phyloP scores from a whole-genome alignment of 1,140 invertebrate genomes.

The Odontomachus brunneus region DNA sequence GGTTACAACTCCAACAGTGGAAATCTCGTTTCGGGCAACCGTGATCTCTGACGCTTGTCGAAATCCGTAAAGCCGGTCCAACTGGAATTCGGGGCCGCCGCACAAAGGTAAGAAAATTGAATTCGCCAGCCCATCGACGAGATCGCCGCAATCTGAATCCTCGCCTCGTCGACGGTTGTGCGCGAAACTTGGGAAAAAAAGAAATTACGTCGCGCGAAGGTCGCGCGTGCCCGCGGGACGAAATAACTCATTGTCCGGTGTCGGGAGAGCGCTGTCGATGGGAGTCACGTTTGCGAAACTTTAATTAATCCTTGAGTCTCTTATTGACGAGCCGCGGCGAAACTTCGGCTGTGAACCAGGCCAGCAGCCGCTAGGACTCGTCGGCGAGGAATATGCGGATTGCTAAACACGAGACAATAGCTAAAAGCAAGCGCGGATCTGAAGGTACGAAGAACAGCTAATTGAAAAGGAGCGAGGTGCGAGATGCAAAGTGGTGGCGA shows the following conservation, averaged over 20 bases:
- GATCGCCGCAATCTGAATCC: constrained; percentile 35
- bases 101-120: constrained; percentile 60
- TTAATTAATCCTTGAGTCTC: constrained; percentile 78
- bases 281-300: constrained; percentile 75
- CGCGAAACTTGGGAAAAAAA: constrained; percentile 18
- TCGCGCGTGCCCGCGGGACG: background rate
- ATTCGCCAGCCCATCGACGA: constrained; percentile 34
- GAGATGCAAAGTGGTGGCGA: background rate
- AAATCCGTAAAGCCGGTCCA: constrained; percentile 59
- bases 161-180: constrained; percentile 9
- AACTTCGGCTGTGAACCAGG: constrained; percentile 66
- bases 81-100: constrained; percentile 40
- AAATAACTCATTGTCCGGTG: constrained; percentile 44
- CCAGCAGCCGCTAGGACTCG: background rate
- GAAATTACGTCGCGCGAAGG: background rate
- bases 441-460: constrained; percentile 66
- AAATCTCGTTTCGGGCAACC: constrained; percentile 49
- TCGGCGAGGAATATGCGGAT: constrained; percentile 19
- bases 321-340: constrained; percentile 76
- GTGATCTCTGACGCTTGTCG: constrained; percentile 57
- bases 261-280: constrained; percentile 25
- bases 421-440: constrained; percentile 65
- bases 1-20: constrained; percentile 36
- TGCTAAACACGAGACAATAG: constrained; percentile 63
- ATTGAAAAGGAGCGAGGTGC: constrained; percentile 47